Evolutionary conservation across 2,113 vertebrate genomes (phyloP), one percentile per base, ranked within the genome.

Genomic region (Lophochroa leadbeateri): DNA sequence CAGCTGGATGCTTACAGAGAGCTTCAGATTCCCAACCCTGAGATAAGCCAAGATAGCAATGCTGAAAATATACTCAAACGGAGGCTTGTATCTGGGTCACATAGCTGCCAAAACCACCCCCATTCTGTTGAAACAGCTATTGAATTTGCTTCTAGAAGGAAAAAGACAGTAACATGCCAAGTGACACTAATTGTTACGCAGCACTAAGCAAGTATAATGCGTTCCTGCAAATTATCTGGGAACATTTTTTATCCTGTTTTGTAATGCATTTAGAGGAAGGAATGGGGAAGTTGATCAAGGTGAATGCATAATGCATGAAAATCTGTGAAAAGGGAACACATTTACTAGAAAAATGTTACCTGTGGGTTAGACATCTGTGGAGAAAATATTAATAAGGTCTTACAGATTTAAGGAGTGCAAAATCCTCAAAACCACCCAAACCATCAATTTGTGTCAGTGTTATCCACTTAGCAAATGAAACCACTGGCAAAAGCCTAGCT

Each of bases 171-270:
- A 96, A 92, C 92, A 44, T 78, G 86, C 95, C 95, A 95, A 96
- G 93, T 97, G 94, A 97, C 96, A 92, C 95, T 97, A 97, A 97
- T 97, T 97, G 95, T 97, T 96, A 96, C 90, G 90, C 95, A 95
- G 91, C 76, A 39, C 77, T 81, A n/a, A 95, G 91, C 79, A 92
- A 94, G 90, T 80, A 94, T 88, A 96, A 96, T 96, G 79, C 1
- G 2, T 79, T 90, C 57, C 75, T 76, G 76, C 86, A 91, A 92
- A 95, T 94, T 96, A 95, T 92, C 92, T 65, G 88, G 76, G 88
- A 93, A 95, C 28, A 6, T 19, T 82, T 33, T 72, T 68, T 1
- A 5, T 23, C 19, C 25, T 41, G 64, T 91, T 96, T 82, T 81
- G 49, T 41, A 90, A 43, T 11, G 37, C 33, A 25, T 86, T 96